A percentile compares a stretch with the other conserved stretches of the same genome.
These are phyloP conservation scores for Chouioia cunea DNA, from an alignment of 2,888 invertebrate genomes.

Conservation along the genomic window DNA sequence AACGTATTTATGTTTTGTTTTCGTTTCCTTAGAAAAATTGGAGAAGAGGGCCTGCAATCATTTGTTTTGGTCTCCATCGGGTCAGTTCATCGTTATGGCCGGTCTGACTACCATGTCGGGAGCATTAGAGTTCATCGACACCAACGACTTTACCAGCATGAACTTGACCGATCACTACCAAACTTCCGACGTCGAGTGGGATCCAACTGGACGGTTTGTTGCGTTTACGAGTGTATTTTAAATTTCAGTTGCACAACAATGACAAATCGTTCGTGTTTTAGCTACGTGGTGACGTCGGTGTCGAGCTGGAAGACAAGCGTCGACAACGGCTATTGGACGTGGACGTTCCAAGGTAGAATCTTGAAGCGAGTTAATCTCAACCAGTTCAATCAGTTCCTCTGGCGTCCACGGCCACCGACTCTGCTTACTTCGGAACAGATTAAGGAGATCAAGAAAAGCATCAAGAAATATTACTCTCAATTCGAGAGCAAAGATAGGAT, in stretches of 20 bases:
- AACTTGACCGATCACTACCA: slow-evolving; percentile 94
- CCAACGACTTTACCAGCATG: slow-evolving; percentile 96
- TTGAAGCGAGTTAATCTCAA: slow-evolving; percentile 88
- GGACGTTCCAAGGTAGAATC: slow-evolving; percentile 94
- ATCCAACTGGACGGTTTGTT: slow-evolving; percentile 89
- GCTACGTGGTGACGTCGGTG: slow-evolving; percentile 93
- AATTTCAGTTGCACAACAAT: background rate
- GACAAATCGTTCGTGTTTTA: background rate
- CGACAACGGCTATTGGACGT: slow-evolving; percentile 92
- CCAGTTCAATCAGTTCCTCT: slow-evolving; percentile 93
- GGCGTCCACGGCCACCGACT: slow-evolving; percentile 94
- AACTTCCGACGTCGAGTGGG: slow-evolving; percentile 98
- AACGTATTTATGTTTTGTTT: too few species aligned
- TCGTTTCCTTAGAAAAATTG: slow-evolving; percentile 66
- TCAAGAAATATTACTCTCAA: slow-evolving; percentile 96
- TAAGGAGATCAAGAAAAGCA: slow-evolving; percentile 95
- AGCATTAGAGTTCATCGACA: slow-evolving; percentile 94
- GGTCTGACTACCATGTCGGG: slow-evolving; percentile 88
- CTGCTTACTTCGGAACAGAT: slow-evolving; percentile 87
- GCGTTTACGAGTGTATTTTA: background rate
- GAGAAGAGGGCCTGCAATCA: slow-evolving; percentile 92
- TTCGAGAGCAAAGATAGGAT: slow-evolving; percentile 97
- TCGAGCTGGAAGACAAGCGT: slow-evolving; percentile 97
- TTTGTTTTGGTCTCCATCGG: slow-evolving; percentile 95
- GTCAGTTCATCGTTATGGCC: slow-evolving; percentile 95